Percentiles rank a stretch among this genome's conserved stretches.
Conservation (phyloP, 1,140 invertebrate species). For the Penaeus japonicus region DNA sequence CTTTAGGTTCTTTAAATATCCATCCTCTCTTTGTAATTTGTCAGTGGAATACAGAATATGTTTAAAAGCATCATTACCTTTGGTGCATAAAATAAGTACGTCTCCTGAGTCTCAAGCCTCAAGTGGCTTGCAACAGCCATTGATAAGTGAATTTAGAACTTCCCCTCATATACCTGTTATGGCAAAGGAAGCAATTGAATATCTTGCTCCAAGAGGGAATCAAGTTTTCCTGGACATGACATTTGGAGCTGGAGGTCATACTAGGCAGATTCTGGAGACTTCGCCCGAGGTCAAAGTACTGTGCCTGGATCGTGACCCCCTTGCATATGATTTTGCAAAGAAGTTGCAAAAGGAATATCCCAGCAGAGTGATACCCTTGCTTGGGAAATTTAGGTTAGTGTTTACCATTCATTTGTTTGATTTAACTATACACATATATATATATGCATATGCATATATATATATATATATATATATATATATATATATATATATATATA, state of each 20-base stretch:
- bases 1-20: no score
- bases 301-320: conserved; percentile 36
- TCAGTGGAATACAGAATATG: no score
- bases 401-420: neutral
- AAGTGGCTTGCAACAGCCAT: no score
- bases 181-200: conserved; percentile 24
- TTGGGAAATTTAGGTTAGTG: conserved; percentile 34
- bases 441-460: no score
- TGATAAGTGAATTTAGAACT: neutral
- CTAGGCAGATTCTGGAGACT: conserved; percentile 1
- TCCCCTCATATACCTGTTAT: conserved; percentile 36
- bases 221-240: conserved; percentile 32
- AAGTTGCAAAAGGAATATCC: conserved; percentile 40
- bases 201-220: conserved; percentile 1
- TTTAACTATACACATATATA: neutral
- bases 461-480: no score
- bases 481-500: no score
- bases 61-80: no score
- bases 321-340: conserved; percentile 2
- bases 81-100: no score
- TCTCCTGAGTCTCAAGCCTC: no score
- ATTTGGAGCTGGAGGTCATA: conserved; percentile 39
- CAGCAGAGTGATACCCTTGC: conserved; percentile 4
- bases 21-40: no score
- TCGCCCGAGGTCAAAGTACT: neutral